Evolutionary conservation across 2,888 invertebrate genomes (phyloP).

Genomic region (Monoplex corrugatus): DNA sequence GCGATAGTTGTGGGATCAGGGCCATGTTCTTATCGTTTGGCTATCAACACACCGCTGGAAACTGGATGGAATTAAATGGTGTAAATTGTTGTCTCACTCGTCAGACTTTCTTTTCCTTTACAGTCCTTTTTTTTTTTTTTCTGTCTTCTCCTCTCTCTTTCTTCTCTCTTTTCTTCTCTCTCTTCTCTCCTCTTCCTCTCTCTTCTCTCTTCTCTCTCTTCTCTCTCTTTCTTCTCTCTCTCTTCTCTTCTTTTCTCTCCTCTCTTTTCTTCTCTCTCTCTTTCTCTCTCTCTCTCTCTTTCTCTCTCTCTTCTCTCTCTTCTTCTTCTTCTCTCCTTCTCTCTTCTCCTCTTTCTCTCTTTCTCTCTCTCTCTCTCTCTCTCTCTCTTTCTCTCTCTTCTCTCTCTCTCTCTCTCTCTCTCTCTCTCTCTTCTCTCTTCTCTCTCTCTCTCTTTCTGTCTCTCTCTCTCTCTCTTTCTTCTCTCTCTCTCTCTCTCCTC

Average conservation of each 20-base stretch:
- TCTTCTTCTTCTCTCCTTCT: background rate
- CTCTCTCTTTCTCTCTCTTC: background rate
- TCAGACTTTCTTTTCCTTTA: no score
- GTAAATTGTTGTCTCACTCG: no score
- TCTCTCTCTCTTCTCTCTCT: background rate
- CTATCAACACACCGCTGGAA: no score
- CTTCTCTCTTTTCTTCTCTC: background rate
- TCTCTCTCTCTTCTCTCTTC: no score
- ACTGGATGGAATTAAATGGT: no score
- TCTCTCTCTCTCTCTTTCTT: no score
- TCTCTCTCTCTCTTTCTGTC: no score
- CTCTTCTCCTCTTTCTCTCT: background rate
- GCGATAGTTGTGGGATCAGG: no score
- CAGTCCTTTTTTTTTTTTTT: background rate
- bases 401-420: no score
- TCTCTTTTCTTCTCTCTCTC: background rate
- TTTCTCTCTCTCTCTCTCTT: background rate
- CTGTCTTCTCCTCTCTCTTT: background rate
- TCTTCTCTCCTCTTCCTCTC: background rate
- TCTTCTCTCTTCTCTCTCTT: background rate
- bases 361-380: background rate
- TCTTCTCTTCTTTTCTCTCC: background rate
- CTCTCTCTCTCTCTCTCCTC: background rate
- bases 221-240: background rate
- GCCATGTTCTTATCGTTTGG: no score